Evolutionary conservation across 1,140 invertebrate genomes (phyloP).

Genomic region (Drosophila oshimai): DNA sequence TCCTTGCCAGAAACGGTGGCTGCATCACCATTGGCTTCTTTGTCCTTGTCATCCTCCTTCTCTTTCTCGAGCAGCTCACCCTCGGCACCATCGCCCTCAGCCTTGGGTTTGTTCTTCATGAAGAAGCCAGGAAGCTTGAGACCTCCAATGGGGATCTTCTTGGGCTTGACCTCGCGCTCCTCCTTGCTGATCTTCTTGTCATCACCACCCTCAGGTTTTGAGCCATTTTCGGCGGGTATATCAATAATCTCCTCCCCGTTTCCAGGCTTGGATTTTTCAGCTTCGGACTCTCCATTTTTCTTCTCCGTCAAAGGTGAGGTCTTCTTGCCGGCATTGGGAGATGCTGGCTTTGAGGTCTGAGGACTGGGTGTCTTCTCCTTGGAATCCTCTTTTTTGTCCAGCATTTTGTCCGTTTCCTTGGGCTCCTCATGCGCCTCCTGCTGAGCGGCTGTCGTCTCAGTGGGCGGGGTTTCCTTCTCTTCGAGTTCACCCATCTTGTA

Average conservation of each 20-base stretch:
- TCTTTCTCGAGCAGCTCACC: conserved; percentile 82
- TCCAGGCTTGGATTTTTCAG: conserved; percentile 15
- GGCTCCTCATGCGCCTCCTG: conserved; percentile 73
- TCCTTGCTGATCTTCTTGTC: conserved; percentile 86
- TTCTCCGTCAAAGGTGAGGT: conserved; percentile 6
- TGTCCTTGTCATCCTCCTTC: conserved; percentile 66
- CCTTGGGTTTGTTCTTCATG: conserved; percentile 87
- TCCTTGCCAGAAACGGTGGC: conserved; percentile 50
- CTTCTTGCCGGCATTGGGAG: conserved; percentile 59
- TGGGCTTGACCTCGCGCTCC: conserved; percentile 88
- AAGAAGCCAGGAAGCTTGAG: conserved; percentile 92
- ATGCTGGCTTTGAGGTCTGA: conserved; percentile 59
- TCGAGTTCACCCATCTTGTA: conserved; percentile 75
- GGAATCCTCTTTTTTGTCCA: conserved; percentile 62
- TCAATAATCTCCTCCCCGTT: conserved; percentile 75
- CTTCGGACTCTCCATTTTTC: not conserved
- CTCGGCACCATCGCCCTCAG: conserved; percentile 82
- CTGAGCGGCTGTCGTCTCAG: conserved; percentile 60
- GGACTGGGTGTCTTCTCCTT: conserved; percentile 66
- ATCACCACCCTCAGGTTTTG: conserved; percentile 75
- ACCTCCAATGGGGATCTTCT: conserved; percentile 91
- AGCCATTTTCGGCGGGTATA: conserved; percentile 77
- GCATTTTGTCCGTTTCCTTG: conserved; percentile 82
- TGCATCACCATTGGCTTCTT: conserved; percentile 56
- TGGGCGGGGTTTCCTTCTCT: conserved; percentile 80